Conservation (phyloP, 2,797 vertebrate species). For the Buphagus erythrorhynchus region DNA sequence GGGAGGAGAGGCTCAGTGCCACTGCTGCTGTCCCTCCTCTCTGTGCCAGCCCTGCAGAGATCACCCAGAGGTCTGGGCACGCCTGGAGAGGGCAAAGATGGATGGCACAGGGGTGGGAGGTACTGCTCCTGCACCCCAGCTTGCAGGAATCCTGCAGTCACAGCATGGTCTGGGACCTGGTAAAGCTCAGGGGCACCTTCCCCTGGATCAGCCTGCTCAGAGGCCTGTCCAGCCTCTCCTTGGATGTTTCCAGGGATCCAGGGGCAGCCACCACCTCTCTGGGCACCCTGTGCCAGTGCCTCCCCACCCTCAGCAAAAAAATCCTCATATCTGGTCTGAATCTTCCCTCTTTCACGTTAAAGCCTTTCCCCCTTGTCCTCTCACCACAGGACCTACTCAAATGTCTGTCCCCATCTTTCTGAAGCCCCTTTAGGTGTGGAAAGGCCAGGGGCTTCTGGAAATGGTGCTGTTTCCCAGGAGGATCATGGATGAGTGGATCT, state of each 20-base stretch:
- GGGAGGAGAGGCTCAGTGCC: neutral
- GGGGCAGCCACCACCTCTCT: neutral
- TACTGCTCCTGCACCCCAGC: neutral
- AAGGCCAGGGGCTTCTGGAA: neutral
- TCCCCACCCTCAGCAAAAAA: rapidly evolving
- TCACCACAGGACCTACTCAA: rapidly evolving
- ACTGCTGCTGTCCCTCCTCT: neutral
- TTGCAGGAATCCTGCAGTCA: neutral
- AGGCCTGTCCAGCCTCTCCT: neutral
- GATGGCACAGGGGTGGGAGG: neutral
- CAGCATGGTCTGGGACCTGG: neutral
- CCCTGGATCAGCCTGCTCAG: neutral
- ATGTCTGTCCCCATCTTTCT: neutral
- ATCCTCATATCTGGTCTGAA: rapidly evolving
- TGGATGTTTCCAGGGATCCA: neutral
- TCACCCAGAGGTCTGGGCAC: neutral
- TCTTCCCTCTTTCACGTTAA: neutral
- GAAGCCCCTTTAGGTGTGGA: rapidly evolving
- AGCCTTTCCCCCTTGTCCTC: rapidly evolving
- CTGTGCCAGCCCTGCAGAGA: neutral
- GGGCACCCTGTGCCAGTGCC: rapidly evolving
- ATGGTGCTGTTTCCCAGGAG: neutral
- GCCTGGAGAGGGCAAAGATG: neutral
- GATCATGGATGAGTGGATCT: neutral
- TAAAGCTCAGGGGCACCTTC: neutral